Conservation (phyloP, 1,140 invertebrate species). For the Oedothorax gibbosus region DNA sequence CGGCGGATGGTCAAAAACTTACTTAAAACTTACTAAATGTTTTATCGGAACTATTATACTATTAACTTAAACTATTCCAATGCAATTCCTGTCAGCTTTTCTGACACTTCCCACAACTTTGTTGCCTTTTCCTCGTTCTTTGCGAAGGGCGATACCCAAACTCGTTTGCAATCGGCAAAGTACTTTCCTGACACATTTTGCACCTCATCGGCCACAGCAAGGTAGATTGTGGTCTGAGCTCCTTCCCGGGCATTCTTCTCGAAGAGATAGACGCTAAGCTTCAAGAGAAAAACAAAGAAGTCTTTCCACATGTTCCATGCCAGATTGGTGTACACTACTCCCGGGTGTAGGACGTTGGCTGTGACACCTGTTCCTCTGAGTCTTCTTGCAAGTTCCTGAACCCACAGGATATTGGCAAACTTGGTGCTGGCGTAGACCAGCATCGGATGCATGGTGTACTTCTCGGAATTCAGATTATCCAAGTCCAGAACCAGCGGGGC, state of each 20-base stretch:
- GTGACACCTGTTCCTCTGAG: conserved; percentile 78
- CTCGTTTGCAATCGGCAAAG: conserved; percentile 72
- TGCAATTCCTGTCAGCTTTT: conserved; percentile 22
- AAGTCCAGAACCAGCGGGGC: conserved; percentile 76
- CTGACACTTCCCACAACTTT: conserved; percentile 77
- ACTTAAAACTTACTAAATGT: no score
- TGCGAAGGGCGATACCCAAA: conserved; percentile 69
- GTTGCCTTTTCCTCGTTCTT: conserved; percentile 74
- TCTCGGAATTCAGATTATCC: conserved; percentile 70
- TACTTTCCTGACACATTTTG: conserved; percentile 67
- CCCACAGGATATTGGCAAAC: conserved; percentile 90
- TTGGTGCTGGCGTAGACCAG: conserved; percentile 88
- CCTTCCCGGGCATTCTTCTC: conserved; percentile 79
- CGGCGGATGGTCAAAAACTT: no score
- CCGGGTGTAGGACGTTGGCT: conserved; percentile 67
- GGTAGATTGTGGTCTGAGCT: conserved; percentile 79
- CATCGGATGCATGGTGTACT: conserved; percentile 75
- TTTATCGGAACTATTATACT: no score
- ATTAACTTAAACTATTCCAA: no score
- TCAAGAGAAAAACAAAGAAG: conserved; percentile 72
- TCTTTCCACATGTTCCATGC: conserved; percentile 52
- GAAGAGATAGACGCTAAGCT: conserved; percentile 81
- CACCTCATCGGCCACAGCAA: conserved; percentile 74
- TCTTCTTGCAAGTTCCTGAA: conserved; percentile 81
- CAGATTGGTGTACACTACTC: conserved; percentile 67